phyloP scores from a whole-genome alignment of 2,888 invertebrate genomes.

The Orthosia incerta region DNA sequence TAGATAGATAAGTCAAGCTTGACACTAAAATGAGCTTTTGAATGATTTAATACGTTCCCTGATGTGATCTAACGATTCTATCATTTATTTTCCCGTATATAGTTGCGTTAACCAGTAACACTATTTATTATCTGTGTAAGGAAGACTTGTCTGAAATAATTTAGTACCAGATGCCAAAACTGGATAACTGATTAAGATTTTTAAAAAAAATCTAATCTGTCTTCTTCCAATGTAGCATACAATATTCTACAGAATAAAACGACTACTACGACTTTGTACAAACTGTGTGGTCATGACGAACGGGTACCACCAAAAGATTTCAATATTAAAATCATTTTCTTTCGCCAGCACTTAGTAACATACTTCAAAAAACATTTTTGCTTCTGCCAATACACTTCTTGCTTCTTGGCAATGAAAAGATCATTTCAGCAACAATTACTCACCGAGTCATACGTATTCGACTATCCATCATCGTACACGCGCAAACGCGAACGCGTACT shows the following conservation, averaged over 20 bases:
- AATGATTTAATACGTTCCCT: too few species aligned
- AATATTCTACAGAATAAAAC: not conserved
- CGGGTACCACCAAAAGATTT: slow-evolving; percentile 12
- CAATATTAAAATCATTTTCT: slow-evolving; percentile 1
- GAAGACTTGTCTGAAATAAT: not conserved
- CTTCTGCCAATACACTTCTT: slow-evolving; percentile 16
- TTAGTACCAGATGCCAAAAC: not conserved
- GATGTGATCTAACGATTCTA: not conserved
- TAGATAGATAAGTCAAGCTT: not conserved
- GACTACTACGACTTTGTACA: not conserved
- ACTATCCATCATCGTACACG: slow-evolving; percentile 37
- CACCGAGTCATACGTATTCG: slow-evolving; percentile 38
- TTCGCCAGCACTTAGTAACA: slow-evolving; percentile 13
- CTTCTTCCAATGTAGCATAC: not conserved
- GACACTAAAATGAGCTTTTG: not conserved
- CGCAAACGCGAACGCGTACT: slow-evolving; percentile 47
- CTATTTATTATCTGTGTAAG: not conserved
- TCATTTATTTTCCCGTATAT: not conserved
- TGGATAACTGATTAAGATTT: not conserved
- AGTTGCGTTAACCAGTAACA: not conserved
- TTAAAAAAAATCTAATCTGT: not conserved
- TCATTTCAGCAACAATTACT: slow-evolving; percentile 47
- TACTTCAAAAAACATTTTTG: not conserved
- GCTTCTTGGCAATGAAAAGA: slow-evolving; percentile 33
- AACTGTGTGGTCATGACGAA: not conserved